Conservation (phyloP, 2,888 invertebrate species). For the Stegophylla sp. region DNA sequence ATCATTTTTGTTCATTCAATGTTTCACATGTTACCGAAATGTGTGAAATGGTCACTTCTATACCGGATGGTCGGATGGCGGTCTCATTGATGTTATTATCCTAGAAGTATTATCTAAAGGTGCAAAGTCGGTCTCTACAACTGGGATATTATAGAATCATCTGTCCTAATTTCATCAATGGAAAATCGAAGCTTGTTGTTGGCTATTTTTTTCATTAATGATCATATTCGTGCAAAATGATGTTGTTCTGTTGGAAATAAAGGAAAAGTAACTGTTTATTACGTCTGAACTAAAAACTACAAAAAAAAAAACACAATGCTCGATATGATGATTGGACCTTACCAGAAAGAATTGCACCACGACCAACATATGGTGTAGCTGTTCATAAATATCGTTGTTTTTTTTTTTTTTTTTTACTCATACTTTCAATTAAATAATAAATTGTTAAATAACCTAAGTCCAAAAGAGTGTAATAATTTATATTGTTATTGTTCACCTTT, state of each 20-base stretch:
- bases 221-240: constrained; percentile 4
- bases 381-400: constrained; percentile 7
- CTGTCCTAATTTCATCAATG: constrained; percentile 29
- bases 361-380: constrained; percentile 37
- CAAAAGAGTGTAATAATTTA: constrained; percentile 9
- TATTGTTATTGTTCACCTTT: constrained; percentile 52
- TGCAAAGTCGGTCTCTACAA: background rate
- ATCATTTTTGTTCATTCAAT: constrained; percentile 1
- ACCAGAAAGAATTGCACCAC: constrained; percentile 9
- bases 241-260: constrained; percentile 7
- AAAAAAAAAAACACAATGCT: constrained; percentile 46
- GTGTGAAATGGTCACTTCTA: constrained; percentile 34
- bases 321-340: constrained; percentile 37
- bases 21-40: constrained; percentile 15
- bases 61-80: constrained; percentile 30
- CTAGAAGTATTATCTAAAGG: constrained; percentile 36
- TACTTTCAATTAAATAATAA: constrained; percentile 53
- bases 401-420: constrained; percentile 34
- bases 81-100: constrained; percentile 45
- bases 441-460: constrained; percentile 37
- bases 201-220: constrained; percentile 24
- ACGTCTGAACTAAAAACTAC: constrained; percentile 5
- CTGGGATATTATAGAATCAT: background rate
- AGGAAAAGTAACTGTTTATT: constrained; percentile 1
- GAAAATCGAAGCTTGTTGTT: background rate